Evolutionary conservation across 2,113 vertebrate species (phyloP), one percentile per base, ranked within the genome.

Genomic region (Chloropsis hardwickii): DNA sequence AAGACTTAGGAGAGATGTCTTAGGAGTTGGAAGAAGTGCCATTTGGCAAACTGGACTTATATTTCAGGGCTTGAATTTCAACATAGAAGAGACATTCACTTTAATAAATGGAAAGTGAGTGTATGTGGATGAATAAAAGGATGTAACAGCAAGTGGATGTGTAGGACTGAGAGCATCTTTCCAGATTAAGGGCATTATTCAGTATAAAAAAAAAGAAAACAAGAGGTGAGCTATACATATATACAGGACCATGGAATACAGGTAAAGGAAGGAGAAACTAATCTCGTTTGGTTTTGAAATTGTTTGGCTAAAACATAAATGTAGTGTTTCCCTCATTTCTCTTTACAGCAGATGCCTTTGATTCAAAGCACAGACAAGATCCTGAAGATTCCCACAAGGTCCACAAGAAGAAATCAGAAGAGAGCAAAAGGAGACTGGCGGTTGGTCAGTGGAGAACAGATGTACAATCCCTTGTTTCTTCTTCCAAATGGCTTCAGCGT

Each of bases 401-500:
- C 24, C 47, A 39, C 33, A 57, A 76, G 51, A 92, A 92, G 51
- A 67, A 71, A 44, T 81, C 81, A 74, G 48, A 70, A 33, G 86
- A 61, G 81, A 86, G 73, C 56, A 69, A 80, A 72, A 81, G 51
- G 51, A 86, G 40, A 13, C 33, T 17, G 44, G 50, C 9, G 23
- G 62, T 57, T 20, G 42, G 78, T 81, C 62, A 35, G 31, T 67
- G 76, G 78, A 89, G 94, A 29, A 22, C 58, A 69, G 92, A 97
- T n/a, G 84, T 93, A 42, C 96, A 97, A 4, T 76, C 81, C 42
- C 98, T 98, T 17, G 50, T 98, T 86, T 98, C 98, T 39, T 98
- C 98, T 10, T 54, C 96, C 85, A 83, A 95, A 86, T 99, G 98
- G 98, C 98, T 99, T 89, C 97, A 96, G 17, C 28, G 44, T 42